Conservation (phyloP, 2,888 invertebrate genomes). For the Laothoe populi region DNA sequence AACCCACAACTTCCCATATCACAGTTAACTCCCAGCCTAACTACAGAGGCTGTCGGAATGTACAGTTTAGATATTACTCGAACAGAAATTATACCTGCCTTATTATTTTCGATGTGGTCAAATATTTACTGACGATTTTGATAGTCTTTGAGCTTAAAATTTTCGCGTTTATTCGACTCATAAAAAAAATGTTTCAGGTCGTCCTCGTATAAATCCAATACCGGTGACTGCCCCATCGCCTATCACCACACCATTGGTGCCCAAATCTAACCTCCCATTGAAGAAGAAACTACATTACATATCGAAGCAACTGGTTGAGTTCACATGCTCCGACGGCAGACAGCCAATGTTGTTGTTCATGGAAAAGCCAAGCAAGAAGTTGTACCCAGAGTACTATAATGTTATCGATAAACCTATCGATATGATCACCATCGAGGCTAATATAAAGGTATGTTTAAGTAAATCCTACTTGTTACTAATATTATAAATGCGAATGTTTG, state of each 20-base stretch:
- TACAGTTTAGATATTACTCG: too few species aligned
- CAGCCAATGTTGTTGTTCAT: constrained; percentile 96
- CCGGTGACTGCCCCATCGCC: constrained; percentile 50
- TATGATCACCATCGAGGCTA: constrained; percentile 96
- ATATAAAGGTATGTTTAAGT: constrained; percentile 88
- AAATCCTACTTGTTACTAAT: too few species aligned
- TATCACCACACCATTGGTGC: constrained; percentile 45
- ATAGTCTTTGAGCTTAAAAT: too few species aligned
- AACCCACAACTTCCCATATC: too few species aligned
- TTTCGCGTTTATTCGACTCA: too few species aligned
- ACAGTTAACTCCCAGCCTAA: too few species aligned
- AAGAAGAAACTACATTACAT: constrained; percentile 92
- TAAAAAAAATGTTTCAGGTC: constrained; percentile 54
- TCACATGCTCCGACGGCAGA: constrained; percentile 88
- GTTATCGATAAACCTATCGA: constrained; percentile 97
- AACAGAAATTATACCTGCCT: too few species aligned
- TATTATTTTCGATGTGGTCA: too few species aligned
- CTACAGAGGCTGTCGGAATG: too few species aligned
- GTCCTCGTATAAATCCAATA: constrained; percentile 70
- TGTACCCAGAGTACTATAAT: constrained; percentile 98
- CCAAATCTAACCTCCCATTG: constrained; percentile 85
- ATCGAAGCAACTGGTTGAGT: constrained; percentile 86
- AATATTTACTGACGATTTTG: too few species aligned
- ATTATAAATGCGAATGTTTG: too few species aligned
- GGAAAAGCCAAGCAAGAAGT: constrained; percentile 97